Conservation (phyloP, 1,140 invertebrate species). For the Drepana arcuata region DNA sequence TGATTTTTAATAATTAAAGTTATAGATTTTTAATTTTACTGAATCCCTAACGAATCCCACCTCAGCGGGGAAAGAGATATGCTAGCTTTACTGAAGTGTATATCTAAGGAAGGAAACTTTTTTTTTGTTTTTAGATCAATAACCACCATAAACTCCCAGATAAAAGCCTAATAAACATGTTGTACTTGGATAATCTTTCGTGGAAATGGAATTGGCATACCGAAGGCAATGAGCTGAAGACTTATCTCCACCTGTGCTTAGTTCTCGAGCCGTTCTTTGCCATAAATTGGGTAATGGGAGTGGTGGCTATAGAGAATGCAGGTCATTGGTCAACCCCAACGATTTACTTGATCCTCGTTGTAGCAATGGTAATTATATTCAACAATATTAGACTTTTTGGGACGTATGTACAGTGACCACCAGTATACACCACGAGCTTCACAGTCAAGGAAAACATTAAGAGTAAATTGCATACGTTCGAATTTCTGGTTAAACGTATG, state of each 20-base stretch:
- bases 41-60: no score
- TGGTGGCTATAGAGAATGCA: conserved; percentile 80
- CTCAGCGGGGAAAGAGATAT: no score
- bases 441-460: no score
- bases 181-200: conserved; percentile 57
- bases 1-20: no score
- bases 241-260: conserved; percentile 72
- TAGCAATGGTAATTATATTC: conserved; percentile 74
- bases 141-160: conserved; percentile 29
- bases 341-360: conserved; percentile 70
- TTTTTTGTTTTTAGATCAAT: conserved; percentile 1
- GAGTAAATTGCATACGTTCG: no score
- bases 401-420: no score
- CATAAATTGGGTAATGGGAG: conserved; percentile 79
- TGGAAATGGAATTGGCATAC: conserved; percentile 61
- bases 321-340: conserved; percentile 75
- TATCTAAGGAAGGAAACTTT: no score
- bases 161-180: conserved; percentile 38
- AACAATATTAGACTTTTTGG: no score
- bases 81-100: no score
- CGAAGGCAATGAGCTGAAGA: conserved; percentile 60
- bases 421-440: no score
- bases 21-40: no score
- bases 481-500: no score
- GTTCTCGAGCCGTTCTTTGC: conserved; percentile 75